These are phyloP conservation scores for Chrysemys picta DNA, from an alignment of 2,113 vertebrate genomes.

Conservation along the genomic window DNA sequence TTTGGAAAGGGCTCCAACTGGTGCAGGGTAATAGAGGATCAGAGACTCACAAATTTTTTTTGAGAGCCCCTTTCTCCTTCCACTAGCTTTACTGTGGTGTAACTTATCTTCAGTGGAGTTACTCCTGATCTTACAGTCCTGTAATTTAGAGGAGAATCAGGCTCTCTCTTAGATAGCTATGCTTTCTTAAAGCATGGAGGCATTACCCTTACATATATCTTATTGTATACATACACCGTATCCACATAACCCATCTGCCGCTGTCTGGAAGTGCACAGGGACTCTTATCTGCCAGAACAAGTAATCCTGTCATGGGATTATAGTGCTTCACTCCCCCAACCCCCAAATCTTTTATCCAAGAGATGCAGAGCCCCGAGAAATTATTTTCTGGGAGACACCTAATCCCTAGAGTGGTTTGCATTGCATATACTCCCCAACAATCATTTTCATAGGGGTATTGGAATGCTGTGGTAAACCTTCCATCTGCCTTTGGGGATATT, in stretches of 20 bases:
- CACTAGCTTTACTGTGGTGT: background rate
- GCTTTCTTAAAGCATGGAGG: background rate
- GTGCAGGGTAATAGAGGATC: background rate
- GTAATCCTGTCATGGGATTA: conserved; percentile 10
- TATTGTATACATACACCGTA: background rate
- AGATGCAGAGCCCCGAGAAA: conserved; percentile 33
- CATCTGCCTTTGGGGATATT: conserved; percentile 30
- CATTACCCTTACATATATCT: background rate
- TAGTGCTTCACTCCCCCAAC: background rate
- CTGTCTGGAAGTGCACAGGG: conserved; percentile 20
- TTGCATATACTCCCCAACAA: conserved; percentile 38
- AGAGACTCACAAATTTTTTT: background rate
- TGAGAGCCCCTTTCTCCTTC: background rate
- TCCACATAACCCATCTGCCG: background rate
- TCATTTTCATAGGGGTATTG: conserved; percentile 56
- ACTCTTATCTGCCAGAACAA: background rate
- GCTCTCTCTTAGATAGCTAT: background rate
- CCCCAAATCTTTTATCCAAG: conserved; percentile 13
- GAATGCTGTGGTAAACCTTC: conserved; percentile 39
- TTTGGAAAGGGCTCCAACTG: background rate
- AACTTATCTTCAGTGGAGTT: conserved; percentile 3
- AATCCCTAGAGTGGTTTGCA: conserved; percentile 22
- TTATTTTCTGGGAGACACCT: conserved; percentile 54
- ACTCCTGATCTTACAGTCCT: background rate
- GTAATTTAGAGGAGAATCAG: background rate